Evolutionary conservation across 2,888 invertebrate species (phyloP), one percentile per base, ranked within the genome.

Genomic region (Leptinotarsa rubiginosa): DNA sequence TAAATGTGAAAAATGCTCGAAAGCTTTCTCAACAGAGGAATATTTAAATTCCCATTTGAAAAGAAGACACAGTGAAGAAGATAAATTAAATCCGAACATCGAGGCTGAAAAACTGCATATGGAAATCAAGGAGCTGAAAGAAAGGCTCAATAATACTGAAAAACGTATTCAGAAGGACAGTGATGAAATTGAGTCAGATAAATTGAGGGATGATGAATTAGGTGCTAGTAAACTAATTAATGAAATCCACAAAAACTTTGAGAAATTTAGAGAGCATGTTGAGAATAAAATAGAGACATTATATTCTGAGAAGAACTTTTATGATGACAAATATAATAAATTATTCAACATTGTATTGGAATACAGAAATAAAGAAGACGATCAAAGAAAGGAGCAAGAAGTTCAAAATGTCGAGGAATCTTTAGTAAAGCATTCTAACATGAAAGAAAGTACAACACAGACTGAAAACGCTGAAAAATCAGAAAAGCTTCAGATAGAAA

Each of bases 1-100:
- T 73, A 89, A 92, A 89, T 94, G 94, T 82, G 88, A 86, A 54
- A 89, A 90, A 82, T 94, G 94, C 81, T 90, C 91, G n/a, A 94
- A 93, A 87, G 90, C 91, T 12, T 93, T 93, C 84, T 86, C 92
- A 66, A 91, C 92, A 76, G 90, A 92, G 81, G 89, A 91, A 73
- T 93, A 92, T 84, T 88, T 93, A 74, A 89, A 89, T 84, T 90
- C 92, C 64, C 94, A 93, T 82, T 86, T 92, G 65, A 87, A 89
- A 76, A 89, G 93, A 79, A 88, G 93, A 47, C 93, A 93, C 84
- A 84, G 82, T 4, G 52, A 71, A 47, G 73, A 74, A 66, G 66
- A 72, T 68, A 75, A 78, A 85, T 47, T 85, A 84, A 25, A 81
- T 83, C 56, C 87, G 87, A 84, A 89, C 78, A 89, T 88, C 13